Percentiles rank a stretch among this genome's conserved stretches.
Evolutionary conservation across 1,140 invertebrate genomes (phyloP).

Genomic region (Proales similis): DNA sequence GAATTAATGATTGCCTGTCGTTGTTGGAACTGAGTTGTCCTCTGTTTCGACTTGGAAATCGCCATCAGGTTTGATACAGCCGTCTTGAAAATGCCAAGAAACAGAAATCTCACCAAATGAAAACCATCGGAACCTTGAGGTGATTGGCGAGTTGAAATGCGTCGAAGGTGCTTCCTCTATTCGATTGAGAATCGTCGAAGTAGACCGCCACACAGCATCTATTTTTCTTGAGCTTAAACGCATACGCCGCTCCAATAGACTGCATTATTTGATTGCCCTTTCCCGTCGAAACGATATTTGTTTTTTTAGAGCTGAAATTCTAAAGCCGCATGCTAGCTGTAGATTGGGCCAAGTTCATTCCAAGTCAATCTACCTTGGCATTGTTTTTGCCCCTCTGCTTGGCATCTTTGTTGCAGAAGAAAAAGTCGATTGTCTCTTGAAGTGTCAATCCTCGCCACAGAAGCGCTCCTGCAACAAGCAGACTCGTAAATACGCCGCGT

Average conservation of each 20-base stretch:
- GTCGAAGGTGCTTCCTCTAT: conserved; percentile 94
- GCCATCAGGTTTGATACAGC: conserved; percentile 74
- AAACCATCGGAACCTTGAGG: conserved; percentile 83
- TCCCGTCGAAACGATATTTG: neutral
- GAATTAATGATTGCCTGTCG: too few species aligned
- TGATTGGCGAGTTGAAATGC: conserved; percentile 97
- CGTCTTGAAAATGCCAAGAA: conserved; percentile 82
- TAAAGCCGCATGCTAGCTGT: neutral
- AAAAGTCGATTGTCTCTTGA: conserved; percentile 85
- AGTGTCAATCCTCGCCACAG: conserved; percentile 80
- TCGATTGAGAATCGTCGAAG: conserved; percentile 95
- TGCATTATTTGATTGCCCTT: conserved; percentile 76
- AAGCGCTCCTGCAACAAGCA: conserved; percentile 58
- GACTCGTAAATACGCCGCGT: neutral
- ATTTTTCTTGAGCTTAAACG: conserved; percentile 50
- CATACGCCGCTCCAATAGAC: conserved; percentile 55
- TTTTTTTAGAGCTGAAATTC: neutral
- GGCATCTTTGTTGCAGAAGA: conserved; percentile 85
- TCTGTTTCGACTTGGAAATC: too few species aligned
- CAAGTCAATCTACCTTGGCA: conserved; percentile 64
- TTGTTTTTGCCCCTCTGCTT: conserved; percentile 83
- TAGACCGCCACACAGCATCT: conserved; percentile 80
- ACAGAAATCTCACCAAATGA: conserved; percentile 83
- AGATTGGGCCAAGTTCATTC: neutral
- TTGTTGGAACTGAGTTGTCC: too few species aligned